These are phyloP conservation scores for Paelopatides confundens DNA, from an alignment of 53 echinoderm and acorn worm genomes.

Conservation along the genomic window DNA sequence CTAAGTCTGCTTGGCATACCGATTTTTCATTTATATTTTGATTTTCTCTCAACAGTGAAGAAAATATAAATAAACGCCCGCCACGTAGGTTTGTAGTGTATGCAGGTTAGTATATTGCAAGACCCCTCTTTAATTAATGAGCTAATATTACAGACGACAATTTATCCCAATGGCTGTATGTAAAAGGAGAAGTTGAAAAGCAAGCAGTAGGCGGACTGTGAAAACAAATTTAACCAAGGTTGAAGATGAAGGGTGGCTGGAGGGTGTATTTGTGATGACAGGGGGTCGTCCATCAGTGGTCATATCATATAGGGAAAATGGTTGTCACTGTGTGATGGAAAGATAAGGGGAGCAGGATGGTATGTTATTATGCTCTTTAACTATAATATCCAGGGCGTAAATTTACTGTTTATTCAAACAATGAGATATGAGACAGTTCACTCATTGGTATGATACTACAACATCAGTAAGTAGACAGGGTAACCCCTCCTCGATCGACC, in stretches of 20 bases:
- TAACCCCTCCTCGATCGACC: no score
- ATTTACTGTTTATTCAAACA: no score
- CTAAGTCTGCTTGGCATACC: no score
- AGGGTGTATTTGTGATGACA: conserved; percentile 1
- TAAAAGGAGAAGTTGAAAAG: conserved; percentile 28
- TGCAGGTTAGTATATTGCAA: neutral
- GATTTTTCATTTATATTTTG: no score
- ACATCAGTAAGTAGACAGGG: no score
- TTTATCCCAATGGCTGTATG: neutral
- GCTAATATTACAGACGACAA: conserved; percentile 23
- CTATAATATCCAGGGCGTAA: neutral
- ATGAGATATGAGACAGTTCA: no score
- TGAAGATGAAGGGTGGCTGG: neutral
- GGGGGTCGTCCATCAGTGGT: neutral
- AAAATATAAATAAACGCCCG: no score
- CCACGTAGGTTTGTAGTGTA: no score
- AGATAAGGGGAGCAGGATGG: neutral
- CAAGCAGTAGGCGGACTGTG: conserved; percentile 38
- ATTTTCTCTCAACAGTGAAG: no score
- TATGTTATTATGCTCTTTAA: neutral
- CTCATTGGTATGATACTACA: no score
- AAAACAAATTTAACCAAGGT: conserved; percentile 41
- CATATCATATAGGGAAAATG: neutral
- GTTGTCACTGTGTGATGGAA: neutral
- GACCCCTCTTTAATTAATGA: conserved; percentile 11